Conservation (phyloP, 2,888 invertebrate species). For the Agrotis segetum region DNA sequence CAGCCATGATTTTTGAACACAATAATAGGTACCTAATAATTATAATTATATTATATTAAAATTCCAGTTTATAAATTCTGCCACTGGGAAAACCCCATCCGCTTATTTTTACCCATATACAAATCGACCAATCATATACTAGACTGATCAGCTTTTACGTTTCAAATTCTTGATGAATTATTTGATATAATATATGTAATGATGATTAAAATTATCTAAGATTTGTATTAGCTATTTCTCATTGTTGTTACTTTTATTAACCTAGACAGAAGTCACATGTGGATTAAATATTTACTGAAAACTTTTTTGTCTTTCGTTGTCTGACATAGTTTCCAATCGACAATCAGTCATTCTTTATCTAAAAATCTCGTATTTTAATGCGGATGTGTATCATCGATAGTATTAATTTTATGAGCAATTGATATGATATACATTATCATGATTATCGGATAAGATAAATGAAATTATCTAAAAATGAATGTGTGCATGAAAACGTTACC, state of each 20-base stretch:
- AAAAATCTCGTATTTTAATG: constrained; percentile 46
- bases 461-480: constrained; percentile 46
- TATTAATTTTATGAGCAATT: constrained; percentile 50
- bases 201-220: constrained; percentile 19
- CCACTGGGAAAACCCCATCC: not conserved
- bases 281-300: not conserved
- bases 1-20: too few species aligned
- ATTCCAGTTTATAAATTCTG: constrained; percentile 1
- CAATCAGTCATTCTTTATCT: constrained; percentile 49
- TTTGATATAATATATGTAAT: constrained; percentile 19
- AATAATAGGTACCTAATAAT: too few species aligned
- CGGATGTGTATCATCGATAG: constrained; percentile 49
- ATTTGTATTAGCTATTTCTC: not conserved
- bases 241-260: not conserved
- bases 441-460: constrained; percentile 50
- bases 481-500: not conserved
- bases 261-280: not conserved
- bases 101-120: not conserved
- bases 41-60: not conserved
- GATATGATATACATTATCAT: constrained; percentile 55
- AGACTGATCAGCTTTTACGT: not conserved
- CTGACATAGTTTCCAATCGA: constrained; percentile 17
- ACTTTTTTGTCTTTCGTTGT: not conserved
- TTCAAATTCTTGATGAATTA: constrained; percentile 20
- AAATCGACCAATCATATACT: not conserved